Percentiles rank a stretch among this genome's conserved stretches.
These are phyloP conservation scores for Hirudinaria manillensis DNA, from an alignment of 2,888 invertebrate genomes.

Conservation along the genomic window DNA sequence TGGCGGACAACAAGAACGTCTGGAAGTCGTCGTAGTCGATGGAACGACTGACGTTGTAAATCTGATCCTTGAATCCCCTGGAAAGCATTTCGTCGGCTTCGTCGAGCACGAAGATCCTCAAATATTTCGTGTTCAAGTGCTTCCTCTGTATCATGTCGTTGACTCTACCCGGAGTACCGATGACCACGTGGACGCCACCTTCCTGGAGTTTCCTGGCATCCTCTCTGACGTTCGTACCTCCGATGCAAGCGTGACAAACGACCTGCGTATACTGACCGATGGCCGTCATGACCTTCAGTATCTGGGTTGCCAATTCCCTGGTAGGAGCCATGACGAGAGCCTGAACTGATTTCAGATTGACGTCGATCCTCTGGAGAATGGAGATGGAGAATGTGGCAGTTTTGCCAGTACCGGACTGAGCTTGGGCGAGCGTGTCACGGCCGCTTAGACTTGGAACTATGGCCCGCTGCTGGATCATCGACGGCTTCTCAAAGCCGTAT, in stretches of 20 bases:
- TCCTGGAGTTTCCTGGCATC: constrained; percentile 87
- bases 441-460: not conserved
- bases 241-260: constrained; percentile 96
- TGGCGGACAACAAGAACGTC: constrained; percentile 91
- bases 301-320: constrained; percentile 70
- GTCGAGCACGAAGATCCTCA: constrained; percentile 51
- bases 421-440: not conserved
- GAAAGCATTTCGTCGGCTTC: constrained; percentile 76
- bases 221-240: constrained; percentile 95
- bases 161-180: constrained; percentile 69
- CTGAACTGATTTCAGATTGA: not conserved
- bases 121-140: not conserved
- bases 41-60: constrained; percentile 39
- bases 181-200: constrained; percentile 83
- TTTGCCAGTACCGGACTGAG: constrained; percentile 10
- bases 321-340: constrained; percentile 89
- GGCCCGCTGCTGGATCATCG: constrained; percentile 1
- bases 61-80: constrained; percentile 94
- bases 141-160: not conserved
- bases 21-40: constrained; percentile 44
- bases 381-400: not conserved
- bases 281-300: constrained; percentile 82
- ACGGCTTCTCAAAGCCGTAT: constrained; percentile 5
- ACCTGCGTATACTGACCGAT: constrained; percentile 97
- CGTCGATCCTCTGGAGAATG: not conserved